These are phyloP conservation scores for Hanleya hanleyi DNA, from an alignment of 2,888 invertebrate genomes.

Conservation along the genomic window DNA sequence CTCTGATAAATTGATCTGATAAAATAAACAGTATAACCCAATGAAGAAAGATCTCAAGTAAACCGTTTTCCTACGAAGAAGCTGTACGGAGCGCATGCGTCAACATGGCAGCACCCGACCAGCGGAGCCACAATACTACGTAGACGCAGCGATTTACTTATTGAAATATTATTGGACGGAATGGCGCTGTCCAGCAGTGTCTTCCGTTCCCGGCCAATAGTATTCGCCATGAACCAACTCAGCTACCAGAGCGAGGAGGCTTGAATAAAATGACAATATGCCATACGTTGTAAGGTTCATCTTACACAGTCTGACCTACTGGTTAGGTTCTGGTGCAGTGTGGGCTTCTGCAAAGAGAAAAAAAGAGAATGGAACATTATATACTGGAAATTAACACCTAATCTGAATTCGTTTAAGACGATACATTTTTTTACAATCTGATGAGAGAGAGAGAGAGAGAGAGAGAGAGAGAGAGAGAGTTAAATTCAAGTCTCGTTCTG, in stretches of 20 bases:
- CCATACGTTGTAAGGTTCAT: slow-evolving; percentile 62
- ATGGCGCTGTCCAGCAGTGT: not conserved
- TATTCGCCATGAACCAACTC: not conserved
- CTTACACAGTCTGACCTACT: slow-evolving; percentile 45
- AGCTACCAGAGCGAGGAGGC: not conserved
- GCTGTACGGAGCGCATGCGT: not conserved
- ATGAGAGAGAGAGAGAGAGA: too few relatives aligned
- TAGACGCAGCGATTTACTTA: not conserved
- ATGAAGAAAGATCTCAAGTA: not conserved
- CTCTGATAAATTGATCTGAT: not conserved
- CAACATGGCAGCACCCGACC: not conserved
- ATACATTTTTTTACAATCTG: too few relatives aligned
- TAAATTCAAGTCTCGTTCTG: too few relatives aligned
- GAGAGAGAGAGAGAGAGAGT: too few relatives aligned
- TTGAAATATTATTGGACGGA: not conserved
- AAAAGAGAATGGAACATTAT: too few relatives aligned
- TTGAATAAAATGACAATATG: slow-evolving; percentile 62
- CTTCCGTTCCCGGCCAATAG: not conserved
- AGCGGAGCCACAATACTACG: not conserved
- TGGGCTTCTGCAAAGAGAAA: slow-evolving; percentile 8
- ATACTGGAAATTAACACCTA: too few relatives aligned
- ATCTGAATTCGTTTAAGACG: too few relatives aligned
- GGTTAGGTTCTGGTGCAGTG: slow-evolving; percentile 2
- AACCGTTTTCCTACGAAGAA: not conserved
- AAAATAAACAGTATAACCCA: not conserved